Evolutionary conservation across 2,888 invertebrate species (phyloP), one percentile per base, ranked within the genome.

Genomic region (Drosophila nr. perissopoda): DNA sequence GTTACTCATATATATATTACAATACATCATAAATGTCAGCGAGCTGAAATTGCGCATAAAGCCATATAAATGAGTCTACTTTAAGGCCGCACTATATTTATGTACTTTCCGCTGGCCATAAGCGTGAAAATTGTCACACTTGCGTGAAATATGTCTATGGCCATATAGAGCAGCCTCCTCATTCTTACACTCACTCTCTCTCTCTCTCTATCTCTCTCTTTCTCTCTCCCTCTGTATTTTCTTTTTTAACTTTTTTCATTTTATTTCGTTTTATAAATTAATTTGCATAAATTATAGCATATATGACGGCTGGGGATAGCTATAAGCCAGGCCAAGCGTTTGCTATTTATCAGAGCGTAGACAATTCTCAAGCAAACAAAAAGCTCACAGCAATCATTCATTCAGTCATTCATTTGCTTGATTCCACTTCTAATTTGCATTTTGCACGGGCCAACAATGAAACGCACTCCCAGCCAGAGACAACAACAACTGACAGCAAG

Each of bases 11-110:
- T 16, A 80, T 87, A 81, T 63, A 72, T 72, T 74, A 78, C 72
- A 79, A 78, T 80, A 82, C 79, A 79, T 88, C 90, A 91, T 91
- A 91, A 91, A 83, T 91, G 91, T 91, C 91, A 91, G 84, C 91
- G 83, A 72, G 57, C 79, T 84, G 79, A 81, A 88, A 88, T 88
- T 84, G 83, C 91, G 81, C 78, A 83, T 80, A 90, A 90, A 91
- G 89, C 85, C 86, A 89, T 89, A 91, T 91, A 91, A 91, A 91
- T 91, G 90, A 80, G 84, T 81, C 79, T 84, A 81, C 90, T 89
- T 84, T 83, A 76, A 82, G 81, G 76, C 81, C 81, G 68, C 87
- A 87, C 82, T 86, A 89, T 88, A 85, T 89, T 79, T 88, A 82
- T 76, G 76, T 86, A 86, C 81, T 79, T 73, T 77, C 66, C 66